Percentiles rank a stretch among this genome's conserved stretches.
Conservation (phyloP, 2,113 vertebrate genomes). For the Semicossyphus pulcher region DNA sequence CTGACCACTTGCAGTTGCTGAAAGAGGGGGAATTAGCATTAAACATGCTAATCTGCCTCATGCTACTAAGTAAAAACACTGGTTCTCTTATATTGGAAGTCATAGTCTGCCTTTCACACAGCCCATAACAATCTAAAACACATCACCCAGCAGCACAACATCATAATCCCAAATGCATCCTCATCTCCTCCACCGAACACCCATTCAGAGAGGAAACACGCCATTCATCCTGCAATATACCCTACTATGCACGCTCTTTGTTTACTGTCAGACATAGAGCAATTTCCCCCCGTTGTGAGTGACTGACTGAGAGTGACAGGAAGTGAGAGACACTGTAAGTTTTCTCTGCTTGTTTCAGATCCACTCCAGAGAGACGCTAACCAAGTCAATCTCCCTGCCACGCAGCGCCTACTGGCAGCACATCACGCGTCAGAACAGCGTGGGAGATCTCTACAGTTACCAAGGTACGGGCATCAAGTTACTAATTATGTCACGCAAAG, state of each 20-base stretch:
- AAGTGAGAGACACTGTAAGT: conserved; percentile 26
- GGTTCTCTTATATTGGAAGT: conserved; percentile 7
- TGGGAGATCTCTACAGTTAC: conserved; percentile 97
- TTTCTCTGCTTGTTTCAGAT: conserved; percentile 86
- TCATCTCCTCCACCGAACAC: conserved; percentile 18
- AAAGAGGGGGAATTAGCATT: background rate
- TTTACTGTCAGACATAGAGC: conserved; percentile 34
- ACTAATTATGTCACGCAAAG: conserved; percentile 41
- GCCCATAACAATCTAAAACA: conserved; percentile 1
- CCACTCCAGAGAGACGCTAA: conserved; percentile 92
- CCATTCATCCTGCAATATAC: conserved; percentile 7
- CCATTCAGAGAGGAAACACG: conserved; percentile 16
- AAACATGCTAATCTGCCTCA: background rate
- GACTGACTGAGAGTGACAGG: conserved; percentile 52
- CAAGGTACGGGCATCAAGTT: conserved; percentile 87
- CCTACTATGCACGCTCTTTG: background rate
- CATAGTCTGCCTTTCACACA: background rate
- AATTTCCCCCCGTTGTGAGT: conserved; percentile 26
- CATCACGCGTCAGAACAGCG: conserved; percentile 96
- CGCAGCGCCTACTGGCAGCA: conserved; percentile 99
- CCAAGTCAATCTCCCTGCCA: conserved; percentile 96
- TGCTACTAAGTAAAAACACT: background rate
- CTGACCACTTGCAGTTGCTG: conserved; percentile 23
- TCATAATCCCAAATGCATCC: conserved; percentile 17
- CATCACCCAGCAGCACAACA: conserved; percentile 2